A percentile compares a stretch with the other conserved stretches of the same genome.
Evolutionary conservation across 1,140 invertebrate genomes (phyloP).

Genomic region (Drosophila varians): DNA sequence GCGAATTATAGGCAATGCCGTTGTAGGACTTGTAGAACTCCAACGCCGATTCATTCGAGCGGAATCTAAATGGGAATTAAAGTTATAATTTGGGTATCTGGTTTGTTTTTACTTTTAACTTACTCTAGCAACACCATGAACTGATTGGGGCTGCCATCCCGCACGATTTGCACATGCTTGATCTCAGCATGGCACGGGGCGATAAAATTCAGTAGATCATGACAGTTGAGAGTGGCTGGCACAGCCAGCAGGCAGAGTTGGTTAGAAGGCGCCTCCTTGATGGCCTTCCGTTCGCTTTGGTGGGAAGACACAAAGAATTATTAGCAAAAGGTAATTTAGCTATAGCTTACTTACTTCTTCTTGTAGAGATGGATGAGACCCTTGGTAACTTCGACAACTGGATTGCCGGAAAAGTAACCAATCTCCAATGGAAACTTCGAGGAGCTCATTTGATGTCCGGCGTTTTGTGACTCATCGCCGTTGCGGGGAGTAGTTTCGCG

Average conservation of each 20-base stretch:
- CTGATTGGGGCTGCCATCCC: slow-evolving; percentile 94
- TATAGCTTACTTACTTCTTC: slow-evolving; percentile 89
- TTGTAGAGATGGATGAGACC: slow-evolving; percentile 98
- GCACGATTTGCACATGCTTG: slow-evolving; percentile 95
- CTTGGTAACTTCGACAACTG: slow-evolving; percentile 96
- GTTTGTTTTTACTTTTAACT: slow-evolving; percentile 83
- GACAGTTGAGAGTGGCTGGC: slow-evolving; percentile 95
- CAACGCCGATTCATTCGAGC: slow-evolving; percentile 90
- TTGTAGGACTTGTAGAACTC: slow-evolving; percentile 98
- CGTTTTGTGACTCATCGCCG: slow-evolving; percentile 67
- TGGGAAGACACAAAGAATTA: neutral
- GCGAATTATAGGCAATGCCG: slow-evolving; percentile 94
- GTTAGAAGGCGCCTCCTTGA: slow-evolving; percentile 89
- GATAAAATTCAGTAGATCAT: slow-evolving; percentile 97
- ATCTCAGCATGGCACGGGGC: slow-evolving; percentile 96
- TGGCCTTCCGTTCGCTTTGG: slow-evolving; percentile 87
- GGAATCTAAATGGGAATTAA: slow-evolving; percentile 83
- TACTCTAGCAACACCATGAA: slow-evolving; percentile 97
- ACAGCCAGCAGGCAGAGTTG: slow-evolving; percentile 96
- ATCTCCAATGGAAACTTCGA: slow-evolving; percentile 86
- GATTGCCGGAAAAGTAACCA: slow-evolving; percentile 98
- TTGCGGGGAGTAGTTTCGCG: slow-evolving; percentile 83
- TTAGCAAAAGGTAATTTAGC: neutral
- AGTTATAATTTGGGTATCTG: neutral
- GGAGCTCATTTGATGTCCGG: slow-evolving; percentile 31